Conservation (phyloP, 2,888 invertebrate genomes). For the Spisula subtruncata region DNA sequence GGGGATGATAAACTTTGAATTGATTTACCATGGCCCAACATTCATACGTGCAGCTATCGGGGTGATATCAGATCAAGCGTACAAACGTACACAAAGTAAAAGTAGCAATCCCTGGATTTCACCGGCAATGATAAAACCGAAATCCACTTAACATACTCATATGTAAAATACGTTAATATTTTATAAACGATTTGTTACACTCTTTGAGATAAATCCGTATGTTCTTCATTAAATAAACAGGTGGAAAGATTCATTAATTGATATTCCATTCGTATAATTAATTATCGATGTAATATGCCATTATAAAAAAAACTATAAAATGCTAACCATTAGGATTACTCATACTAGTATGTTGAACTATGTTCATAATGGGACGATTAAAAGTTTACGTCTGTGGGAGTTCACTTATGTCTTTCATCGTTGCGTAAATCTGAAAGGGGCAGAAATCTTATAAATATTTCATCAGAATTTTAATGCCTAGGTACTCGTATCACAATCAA, state of each 20-base stretch:
- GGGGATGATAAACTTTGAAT: too few species aligned
- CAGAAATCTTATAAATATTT: too few species aligned
- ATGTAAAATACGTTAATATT: conserved; percentile 9
- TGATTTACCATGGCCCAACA: not conserved
- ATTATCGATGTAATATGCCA: not conserved
- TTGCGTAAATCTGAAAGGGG: too few species aligned
- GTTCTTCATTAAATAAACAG: conserved; percentile 4
- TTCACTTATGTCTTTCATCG: not conserved
- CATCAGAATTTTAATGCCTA: too few species aligned
- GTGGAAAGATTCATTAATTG: conserved; percentile 1
- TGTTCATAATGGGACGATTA: not conserved
- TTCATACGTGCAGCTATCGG: not conserved
- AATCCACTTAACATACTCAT: not conserved
- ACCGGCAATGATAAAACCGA: not conserved
- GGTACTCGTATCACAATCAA: too few species aligned
- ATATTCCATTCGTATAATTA: not conserved
- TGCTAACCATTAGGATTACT: not conserved
- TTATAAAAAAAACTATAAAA: not conserved
- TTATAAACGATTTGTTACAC: conserved; percentile 10
- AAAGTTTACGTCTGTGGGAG: not conserved
- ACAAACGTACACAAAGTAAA: too few species aligned
- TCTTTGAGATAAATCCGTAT: not conserved
- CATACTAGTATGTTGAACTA: too few species aligned
- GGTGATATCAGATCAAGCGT: not conserved
- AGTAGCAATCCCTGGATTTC: not conserved